Evolutionary conservation across 2,888 invertebrate genomes (phyloP).

Genomic region (Chloroclysta siterata): DNA sequence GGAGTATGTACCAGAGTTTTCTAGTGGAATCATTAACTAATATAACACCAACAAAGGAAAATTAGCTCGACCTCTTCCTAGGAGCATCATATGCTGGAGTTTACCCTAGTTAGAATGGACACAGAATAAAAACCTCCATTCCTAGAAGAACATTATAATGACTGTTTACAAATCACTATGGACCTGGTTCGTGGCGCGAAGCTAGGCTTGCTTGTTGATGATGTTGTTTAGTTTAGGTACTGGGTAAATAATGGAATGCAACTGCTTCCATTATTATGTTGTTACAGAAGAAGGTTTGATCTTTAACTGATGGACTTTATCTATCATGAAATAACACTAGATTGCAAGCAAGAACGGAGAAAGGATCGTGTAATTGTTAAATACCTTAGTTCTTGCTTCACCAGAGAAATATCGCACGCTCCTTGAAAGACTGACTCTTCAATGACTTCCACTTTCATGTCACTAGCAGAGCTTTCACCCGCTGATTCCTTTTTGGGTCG

Average conservation of each 20-base stretch:
- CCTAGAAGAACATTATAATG: background rate
- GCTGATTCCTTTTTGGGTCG: conserved; percentile 35
- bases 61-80: background rate
- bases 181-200: conserved; percentile 7
- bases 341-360: background rate
- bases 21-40: too few relatives aligned
- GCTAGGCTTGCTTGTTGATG: background rate
- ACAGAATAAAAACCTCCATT: background rate
- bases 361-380: conserved; percentile 12
- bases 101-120: background rate
- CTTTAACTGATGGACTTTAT: background rate
- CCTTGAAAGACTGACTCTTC: conserved; percentile 42
- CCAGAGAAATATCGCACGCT: conserved; percentile 36
- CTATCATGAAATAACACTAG: background rate
- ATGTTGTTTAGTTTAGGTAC: conserved; percentile 14
- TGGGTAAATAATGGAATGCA: background rate
- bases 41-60: background rate
- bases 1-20: background rate
- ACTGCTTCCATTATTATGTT: background rate
- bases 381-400: conserved; percentile 43
- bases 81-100: background rate
- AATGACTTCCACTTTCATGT: conserved; percentile 48
- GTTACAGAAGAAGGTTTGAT: background rate
- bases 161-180: background rate
- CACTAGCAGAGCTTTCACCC: conserved; percentile 31